Percentiles rank a stretch among this genome's conserved stretches.
Conservation (phyloP, 2,888 invertebrate genomes). For the Cantharis rufa region DNA sequence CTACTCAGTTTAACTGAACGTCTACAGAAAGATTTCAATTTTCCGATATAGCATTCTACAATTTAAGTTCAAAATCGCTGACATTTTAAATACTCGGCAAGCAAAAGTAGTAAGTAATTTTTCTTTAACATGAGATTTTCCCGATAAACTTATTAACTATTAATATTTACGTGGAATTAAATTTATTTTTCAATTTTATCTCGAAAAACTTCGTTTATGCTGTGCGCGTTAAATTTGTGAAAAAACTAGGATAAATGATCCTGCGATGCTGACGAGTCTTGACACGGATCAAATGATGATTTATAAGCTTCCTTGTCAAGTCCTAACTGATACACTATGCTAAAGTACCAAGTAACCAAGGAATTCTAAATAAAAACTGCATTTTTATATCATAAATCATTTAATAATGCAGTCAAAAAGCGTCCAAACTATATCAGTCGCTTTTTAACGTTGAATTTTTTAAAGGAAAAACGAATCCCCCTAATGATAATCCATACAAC, state of each 20-base stretch:
- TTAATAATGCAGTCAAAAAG: constrained; percentile 53
- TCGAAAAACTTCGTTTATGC: neutral
- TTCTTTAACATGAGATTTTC: neutral
- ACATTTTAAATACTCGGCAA: constrained; percentile 30
- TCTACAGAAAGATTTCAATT: constrained; percentile 52
- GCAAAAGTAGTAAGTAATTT: neutral
- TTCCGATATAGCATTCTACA: constrained; percentile 42
- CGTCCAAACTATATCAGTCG: constrained; percentile 49
- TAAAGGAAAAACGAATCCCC: constrained; percentile 26
- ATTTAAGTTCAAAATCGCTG: constrained; percentile 30
- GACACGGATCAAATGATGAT: constrained; percentile 53
- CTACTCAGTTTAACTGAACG: constrained; percentile 39
- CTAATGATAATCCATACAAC: neutral
- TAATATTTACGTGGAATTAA: neutral
- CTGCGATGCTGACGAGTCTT: constrained; percentile 43
- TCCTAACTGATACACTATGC: constrained; percentile 54
- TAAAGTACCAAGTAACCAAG: constrained; percentile 49
- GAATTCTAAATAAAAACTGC: constrained; percentile 48
- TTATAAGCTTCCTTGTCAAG: constrained; percentile 50
- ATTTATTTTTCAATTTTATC: neutral
- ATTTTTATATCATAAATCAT: constrained; percentile 53
- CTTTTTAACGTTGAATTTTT: constrained; percentile 52
- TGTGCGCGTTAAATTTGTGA: neutral
- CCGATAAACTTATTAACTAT: neutral
- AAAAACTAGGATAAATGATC: constrained; percentile 50